Base-by-base conservation (phyloP, 2,113 vertebrate species). In the Bubo bubo region DNA sequence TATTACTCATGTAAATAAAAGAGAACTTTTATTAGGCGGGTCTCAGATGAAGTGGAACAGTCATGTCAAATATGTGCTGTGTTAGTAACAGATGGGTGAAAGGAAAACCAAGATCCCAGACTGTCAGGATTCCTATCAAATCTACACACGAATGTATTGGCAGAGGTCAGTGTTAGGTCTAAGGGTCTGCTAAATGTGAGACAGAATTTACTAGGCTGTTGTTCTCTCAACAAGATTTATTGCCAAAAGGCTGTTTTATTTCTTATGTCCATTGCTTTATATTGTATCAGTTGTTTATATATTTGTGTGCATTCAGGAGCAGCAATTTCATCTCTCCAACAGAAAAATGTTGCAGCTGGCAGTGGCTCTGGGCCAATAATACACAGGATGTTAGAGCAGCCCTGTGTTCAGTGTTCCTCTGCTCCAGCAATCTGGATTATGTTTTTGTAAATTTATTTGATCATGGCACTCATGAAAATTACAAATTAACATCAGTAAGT, bases 391-490 rank as follows among this genome's bases (percentile, higher is more conserved):
- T 95, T 86, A 41, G 76, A 95, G 70, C 88, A 95, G 93, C 59
- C 71, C 71, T 96, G 80, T 96, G 90, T 73, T 74, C 90, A 90
- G 71, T 62, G 92, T 53, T 93, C 39, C 81, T 94, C 81, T 96
- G 93, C 58, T 85, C 59, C 75, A 95, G 95, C 87, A 92, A 90
- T 96, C 93, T 96, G 92, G 93, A 92, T 88, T 97, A 68, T 92
- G 88, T 97, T 97, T 95, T 94, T 59, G 62, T 68, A 68, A 64
- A 71, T 96, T 94, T 95, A 96, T 96, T 96, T 93, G 93, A 90
- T 96, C 90, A 92, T 32, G 62, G 58, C 0, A 0, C 53, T 94
- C 90, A 90, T 66, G 85, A 92, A 94, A 95, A 94, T 88, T 28
- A 76, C 63, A 94, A 90, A 96, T 95, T 66, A 93, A 18, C 20